These are phyloP conservation scores for Pterocles orientalis DNA, from an alignment of 2,113 vertebrate genomes.

Conservation along the genomic window DNA sequence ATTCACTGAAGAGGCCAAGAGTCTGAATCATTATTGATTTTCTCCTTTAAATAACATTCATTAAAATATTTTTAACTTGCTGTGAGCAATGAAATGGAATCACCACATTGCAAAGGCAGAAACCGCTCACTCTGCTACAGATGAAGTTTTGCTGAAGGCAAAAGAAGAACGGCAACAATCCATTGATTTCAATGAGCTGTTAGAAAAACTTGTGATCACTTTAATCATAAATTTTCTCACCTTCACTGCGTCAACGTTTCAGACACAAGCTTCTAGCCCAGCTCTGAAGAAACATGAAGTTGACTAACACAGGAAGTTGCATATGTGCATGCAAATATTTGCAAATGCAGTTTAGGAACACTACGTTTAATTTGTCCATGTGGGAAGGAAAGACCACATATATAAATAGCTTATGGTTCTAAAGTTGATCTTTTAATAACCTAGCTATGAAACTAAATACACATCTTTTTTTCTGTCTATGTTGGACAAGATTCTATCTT, in stretches of 20 bases:
- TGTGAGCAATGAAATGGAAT: slow-evolving; percentile 13
- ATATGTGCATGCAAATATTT: not conserved
- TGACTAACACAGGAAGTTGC: not conserved
- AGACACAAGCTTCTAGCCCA: not conserved
- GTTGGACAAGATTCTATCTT: not conserved
- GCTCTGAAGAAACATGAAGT: not conserved
- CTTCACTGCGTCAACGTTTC: not conserved
- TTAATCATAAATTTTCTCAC: not conserved
- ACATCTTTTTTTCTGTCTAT: not conserved
- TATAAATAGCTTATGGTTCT: not conserved
- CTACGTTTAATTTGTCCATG: not conserved
- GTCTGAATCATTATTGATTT: slow-evolving; percentile 35
- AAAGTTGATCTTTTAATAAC: not conserved
- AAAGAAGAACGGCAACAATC: not conserved
- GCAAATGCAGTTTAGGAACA: not conserved
- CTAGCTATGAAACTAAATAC: not conserved
- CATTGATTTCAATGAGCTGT: not conserved
- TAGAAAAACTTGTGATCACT: not conserved
- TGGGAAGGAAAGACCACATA: not conserved
- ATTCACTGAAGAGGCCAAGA: not conserved
- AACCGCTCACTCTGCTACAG: not conserved
- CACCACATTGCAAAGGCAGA: not conserved
- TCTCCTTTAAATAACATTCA: slow-evolving; percentile 48
- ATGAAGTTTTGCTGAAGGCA: not conserved
- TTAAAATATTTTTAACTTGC: slow-evolving; percentile 32